Conservation (phyloP, 2,113 vertebrate genomes). For the Forbesichthys agassizii region DNA sequence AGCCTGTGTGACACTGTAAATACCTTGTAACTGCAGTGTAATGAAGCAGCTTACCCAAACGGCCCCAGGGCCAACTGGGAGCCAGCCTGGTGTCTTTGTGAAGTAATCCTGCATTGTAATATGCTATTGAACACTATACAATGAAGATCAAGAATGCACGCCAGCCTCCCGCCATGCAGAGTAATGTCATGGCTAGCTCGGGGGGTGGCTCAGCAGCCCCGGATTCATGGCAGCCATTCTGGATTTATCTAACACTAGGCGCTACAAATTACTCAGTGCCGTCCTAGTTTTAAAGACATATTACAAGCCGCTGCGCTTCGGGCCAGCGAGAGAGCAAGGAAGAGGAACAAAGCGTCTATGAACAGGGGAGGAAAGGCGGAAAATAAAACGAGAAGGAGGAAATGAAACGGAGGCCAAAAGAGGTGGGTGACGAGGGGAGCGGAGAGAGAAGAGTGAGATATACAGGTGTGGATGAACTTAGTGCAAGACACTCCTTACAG, state of each 20-base stretch:
- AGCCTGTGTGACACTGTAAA: slow-evolving; percentile 15
- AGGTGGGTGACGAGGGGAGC: neutral
- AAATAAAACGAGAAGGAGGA: slow-evolving; percentile 37
- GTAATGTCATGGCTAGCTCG: slow-evolving; percentile 26
- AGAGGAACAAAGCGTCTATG: slow-evolving; percentile 45
- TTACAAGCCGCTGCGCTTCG: slow-evolving; percentile 51
- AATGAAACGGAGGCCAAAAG: slow-evolving; percentile 26
- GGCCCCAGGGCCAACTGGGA: slow-evolving; percentile 28
- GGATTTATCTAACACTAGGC: slow-evolving; percentile 66
- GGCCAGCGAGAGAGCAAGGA: slow-evolving; percentile 54
- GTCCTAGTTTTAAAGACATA: slow-evolving; percentile 73
- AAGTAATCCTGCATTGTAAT: slow-evolving; percentile 39
- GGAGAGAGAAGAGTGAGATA: slow-evolving; percentile 39
- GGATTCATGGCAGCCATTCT: slow-evolving; percentile 54
- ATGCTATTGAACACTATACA: slow-evolving; percentile 8
- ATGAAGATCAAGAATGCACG: slow-evolving; percentile 11
- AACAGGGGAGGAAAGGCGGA: slow-evolving; percentile 29
- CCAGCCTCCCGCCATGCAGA: slow-evolving; percentile 28
- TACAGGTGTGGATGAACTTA: slow-evolving; percentile 22
- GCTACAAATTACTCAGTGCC: slow-evolving; percentile 68
- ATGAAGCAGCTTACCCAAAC: slow-evolving; percentile 34
- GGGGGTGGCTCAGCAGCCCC: slow-evolving; percentile 36
- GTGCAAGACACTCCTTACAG: slow-evolving; percentile 18
- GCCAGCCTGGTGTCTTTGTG: slow-evolving; percentile 35
- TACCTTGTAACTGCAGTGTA: slow-evolving; percentile 22